These are phyloP conservation scores for Timandra comae DNA, from an alignment of 2,888 invertebrate species.

Conservation along the genomic window DNA sequence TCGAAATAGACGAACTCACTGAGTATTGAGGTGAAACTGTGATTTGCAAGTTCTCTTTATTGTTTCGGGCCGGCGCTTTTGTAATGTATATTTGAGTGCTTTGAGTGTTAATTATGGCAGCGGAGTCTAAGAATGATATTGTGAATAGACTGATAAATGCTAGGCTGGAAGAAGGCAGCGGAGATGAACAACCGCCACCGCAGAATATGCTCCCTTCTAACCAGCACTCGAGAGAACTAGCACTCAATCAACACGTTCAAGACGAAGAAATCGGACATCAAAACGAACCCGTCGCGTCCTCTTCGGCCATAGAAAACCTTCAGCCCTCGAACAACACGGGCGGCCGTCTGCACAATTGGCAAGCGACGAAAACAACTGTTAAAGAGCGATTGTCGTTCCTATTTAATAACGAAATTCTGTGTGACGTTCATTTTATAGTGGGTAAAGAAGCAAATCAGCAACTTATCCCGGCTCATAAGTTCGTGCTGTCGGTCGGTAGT, in stretches of 20 bases:
- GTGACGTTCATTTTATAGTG: slow-evolving; percentile 87
- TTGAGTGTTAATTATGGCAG: slow-evolving; percentile 50
- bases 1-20: slow-evolving; percentile 7
- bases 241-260: slow-evolving; percentile 26
- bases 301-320: slow-evolving; percentile 54
- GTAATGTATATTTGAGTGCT: slow-evolving; percentile 41
- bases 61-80: slow-evolving; percentile 22
- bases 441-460: slow-evolving; percentile 82
- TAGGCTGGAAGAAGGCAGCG: slow-evolving; percentile 48
- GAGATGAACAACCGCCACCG: slow-evolving; percentile 58
- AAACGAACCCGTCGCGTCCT: slow-evolving; percentile 48
- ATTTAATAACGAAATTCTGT: slow-evolving; percentile 68
- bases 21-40: not conserved
- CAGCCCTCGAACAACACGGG: slow-evolving; percentile 61
- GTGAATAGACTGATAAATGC: slow-evolving; percentile 55
- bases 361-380: slow-evolving; percentile 84
- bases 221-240: slow-evolving; percentile 48
- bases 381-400: slow-evolving; percentile 84
- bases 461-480: slow-evolving; percentile 86
- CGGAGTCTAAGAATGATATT: slow-evolving; percentile 62
- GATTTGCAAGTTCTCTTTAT: too few relatives aligned
- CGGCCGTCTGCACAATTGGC: slow-evolving; percentile 80
- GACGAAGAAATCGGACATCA: slow-evolving; percentile 47
- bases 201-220: slow-evolving; percentile 75
- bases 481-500: slow-evolving; percentile 87